A percentile compares a stretch with the other conserved stretches of the same genome.
Evolutionary conservation across 2,797 vertebrate species (phyloP).

Genomic region (Emydoidea blandingii): DNA sequence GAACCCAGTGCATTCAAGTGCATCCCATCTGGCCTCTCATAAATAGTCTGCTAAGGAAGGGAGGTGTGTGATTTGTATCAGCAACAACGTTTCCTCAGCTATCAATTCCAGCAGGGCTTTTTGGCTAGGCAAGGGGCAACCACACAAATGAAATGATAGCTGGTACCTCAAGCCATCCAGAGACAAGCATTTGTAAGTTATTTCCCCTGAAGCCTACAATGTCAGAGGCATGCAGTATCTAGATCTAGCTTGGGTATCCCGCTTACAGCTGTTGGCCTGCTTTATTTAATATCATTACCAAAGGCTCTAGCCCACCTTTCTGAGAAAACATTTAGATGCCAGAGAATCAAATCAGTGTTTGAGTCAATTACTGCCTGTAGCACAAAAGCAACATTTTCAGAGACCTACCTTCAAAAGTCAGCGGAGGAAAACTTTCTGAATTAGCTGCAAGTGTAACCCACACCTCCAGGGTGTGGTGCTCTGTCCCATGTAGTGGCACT

Average conservation of each 20-base stretch:
- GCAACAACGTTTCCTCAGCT: not conserved
- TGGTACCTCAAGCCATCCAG: not conserved
- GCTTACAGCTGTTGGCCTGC: not conserved
- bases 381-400: not conserved
- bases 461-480: no score
- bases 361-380: not conserved
- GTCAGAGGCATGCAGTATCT: not conserved
- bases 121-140: not conserved
- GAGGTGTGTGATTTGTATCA: not conserved
- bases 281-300: not conserved
- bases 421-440: not conserved
- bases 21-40: not conserved
- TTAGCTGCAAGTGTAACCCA: not conserved
- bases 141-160: not conserved
- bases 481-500: no score
- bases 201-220: not conserved
- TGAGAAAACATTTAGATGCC: not conserved
- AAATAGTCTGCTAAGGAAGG: not conserved
- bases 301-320: not conserved
- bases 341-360: not conserved
- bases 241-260: not conserved
- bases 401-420: not conserved
- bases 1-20: not conserved
- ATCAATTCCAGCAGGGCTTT: not conserved
- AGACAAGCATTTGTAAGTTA: not conserved